Base-by-base conservation (phyloP, 2,888 invertebrate species). In the Microchrysa polita region DNA sequence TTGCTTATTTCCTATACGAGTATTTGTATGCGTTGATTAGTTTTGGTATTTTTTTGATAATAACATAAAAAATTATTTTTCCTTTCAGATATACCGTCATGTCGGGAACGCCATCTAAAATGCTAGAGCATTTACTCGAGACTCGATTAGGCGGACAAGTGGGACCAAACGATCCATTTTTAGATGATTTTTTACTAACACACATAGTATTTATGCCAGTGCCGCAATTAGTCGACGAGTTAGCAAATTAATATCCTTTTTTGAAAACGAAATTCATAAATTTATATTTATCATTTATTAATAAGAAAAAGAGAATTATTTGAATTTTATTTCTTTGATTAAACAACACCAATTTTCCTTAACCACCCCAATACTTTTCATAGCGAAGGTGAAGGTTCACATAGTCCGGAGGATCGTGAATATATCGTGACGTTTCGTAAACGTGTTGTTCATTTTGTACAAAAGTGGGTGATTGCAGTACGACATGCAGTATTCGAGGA, bases 101-200 rank as follows among this genome's bases (percentile, higher is more conserved):
- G 92, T 92, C 94, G 76, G 94, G 94, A 72, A 92, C 93, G 74
- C 91, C 94, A 57, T 91, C 92, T 81, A 94, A 95, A 85, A 94
- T 94, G 90, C 83, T 95, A 79, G 94, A 95, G 82, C 93, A 95
- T 85, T 86, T 95, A 61, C 85, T 95, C 78, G 94, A 94, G 83
- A 93, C 93, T 14, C 86, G 93, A 74, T 86, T 93, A 79, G 92
- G 92, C 78, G 88, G 88, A 76, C 85, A 88, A 77, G 86, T 87
- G 74, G 87, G 84, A 78, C 87, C 88, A 78, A 87, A 89, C 81
- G 93, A 93, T 86, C 90, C 90, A 63, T 93, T 93, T 81, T 86
- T 94, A 67, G 93, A 94, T 81, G 94, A 94, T 83, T 94, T 94
- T 82, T 87, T 94, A 76, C 86, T 94, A 71, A 94, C 94, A 7